Conservation (phyloP, 2,797 vertebrate species). For the Myripristis murdjan region DNA sequence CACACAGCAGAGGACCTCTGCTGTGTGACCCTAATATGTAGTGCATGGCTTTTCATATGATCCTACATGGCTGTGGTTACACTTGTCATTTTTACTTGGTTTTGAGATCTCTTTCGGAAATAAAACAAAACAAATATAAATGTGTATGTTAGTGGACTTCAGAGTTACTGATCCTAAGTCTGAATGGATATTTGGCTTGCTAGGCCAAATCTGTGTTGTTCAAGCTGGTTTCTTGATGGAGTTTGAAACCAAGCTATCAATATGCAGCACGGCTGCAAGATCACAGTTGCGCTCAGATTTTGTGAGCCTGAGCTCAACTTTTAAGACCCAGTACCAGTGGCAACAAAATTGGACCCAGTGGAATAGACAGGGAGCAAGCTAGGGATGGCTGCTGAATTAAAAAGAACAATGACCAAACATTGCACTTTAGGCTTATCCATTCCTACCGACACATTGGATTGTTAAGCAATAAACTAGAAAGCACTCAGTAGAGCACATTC, state of each 20-base stretch:
- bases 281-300: constrained; percentile 45
- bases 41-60: not conserved
- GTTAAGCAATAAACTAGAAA: too few species aligned
- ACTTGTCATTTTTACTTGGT: too few species aligned
- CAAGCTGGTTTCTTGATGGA: constrained; percentile 60
- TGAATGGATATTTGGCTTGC: constrained; percentile 53
- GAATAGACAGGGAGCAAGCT: not conserved
- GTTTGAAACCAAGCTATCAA: constrained; percentile 64
- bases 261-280: constrained; percentile 38
- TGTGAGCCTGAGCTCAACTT: constrained; percentile 45
- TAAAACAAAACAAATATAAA: constrained; percentile 35
- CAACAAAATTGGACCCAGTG: constrained; percentile 32
- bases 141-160: constrained; percentile 31
- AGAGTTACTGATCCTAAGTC: constrained; percentile 43
- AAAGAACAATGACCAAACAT: too few species aligned
- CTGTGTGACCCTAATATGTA: constrained; percentile 4
- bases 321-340: constrained; percentile 43
- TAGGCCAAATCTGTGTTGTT: constrained; percentile 54
- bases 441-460: too few species aligned
- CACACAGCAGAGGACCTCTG: too few species aligned
- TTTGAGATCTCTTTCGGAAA: constrained; percentile 13
- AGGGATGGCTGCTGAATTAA: not conserved
- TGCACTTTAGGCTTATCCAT: too few species aligned
- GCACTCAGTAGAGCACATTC: too few species aligned
- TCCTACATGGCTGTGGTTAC: too few species aligned